These are phyloP conservation scores for Drosophila prosaltans DNA, from an alignment of 1,140 invertebrate genomes.

Conservation along the genomic window DNA sequence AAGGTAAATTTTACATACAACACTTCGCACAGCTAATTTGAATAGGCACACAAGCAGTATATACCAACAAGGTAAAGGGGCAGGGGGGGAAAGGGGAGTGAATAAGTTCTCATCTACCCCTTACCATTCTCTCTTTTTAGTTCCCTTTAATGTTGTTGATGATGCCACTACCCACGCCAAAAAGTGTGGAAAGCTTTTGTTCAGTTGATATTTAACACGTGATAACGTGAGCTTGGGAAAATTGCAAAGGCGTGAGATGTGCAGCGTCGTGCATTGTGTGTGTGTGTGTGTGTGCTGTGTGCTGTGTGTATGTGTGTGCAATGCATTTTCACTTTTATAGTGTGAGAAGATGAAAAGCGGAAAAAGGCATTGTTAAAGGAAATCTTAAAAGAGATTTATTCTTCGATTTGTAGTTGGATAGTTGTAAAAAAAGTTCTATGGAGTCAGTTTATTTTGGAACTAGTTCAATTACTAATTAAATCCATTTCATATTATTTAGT, in stretches of 20 bases:
- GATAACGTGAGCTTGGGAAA: constrained; percentile 58
- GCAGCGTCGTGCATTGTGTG: constrained; percentile 35
- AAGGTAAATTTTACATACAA: constrained; percentile 54
- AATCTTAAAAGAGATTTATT: not conserved
- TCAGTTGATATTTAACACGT: constrained; percentile 68
- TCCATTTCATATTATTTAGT: too few species aligned
- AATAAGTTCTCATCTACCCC: too few species aligned
- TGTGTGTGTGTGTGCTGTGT: constrained; percentile 4
- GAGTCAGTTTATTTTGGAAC: not conserved
- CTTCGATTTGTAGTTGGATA: not conserved
- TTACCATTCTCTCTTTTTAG: not conserved
- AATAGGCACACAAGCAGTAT: constrained; percentile 50
- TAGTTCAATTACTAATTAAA: not conserved
- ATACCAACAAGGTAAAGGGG: not conserved
- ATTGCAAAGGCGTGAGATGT: constrained; percentile 64
- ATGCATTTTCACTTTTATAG: constrained; percentile 27
- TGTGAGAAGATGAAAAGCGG: constrained; percentile 7
- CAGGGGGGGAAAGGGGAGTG: not conserved
- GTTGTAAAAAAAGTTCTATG: too few species aligned
- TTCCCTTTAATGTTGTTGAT: constrained; percentile 4
- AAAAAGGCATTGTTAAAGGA: not conserved
- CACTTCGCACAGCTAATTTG: constrained; percentile 68
- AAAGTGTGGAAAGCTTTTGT: constrained; percentile 58
- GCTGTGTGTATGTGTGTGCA: constrained; percentile 15
- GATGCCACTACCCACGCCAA: constrained; percentile 41